Evolutionary conservation across 2,113 vertebrate species (phyloP).

Genomic region (Meles meles): DNA sequence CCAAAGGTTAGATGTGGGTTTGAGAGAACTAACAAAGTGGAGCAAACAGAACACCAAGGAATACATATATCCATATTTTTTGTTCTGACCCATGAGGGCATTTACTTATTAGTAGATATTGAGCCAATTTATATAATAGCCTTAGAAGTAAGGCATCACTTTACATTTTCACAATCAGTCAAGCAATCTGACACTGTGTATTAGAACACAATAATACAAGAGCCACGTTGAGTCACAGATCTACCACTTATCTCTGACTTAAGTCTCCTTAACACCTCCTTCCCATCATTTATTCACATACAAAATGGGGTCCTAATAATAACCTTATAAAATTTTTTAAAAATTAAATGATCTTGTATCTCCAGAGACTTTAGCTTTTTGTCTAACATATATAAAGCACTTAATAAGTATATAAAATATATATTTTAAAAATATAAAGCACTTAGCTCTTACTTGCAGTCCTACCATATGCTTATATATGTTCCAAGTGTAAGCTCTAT

Average conservation of each 20-base stretch:
- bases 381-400: background rate
- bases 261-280: background rate
- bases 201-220: background rate
- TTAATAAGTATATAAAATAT: background rate
- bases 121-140: background rate
- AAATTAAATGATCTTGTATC: background rate
- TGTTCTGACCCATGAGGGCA: no score
- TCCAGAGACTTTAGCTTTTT: background rate
- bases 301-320: background rate
- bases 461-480: background rate
- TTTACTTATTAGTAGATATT: background rate
- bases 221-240: background rate
- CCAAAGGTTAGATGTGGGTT: background rate
- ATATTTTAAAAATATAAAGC: no score
- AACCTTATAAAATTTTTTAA: background rate
- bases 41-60: background rate
- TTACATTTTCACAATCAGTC: background rate
- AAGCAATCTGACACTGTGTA: background rate
- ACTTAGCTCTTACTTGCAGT: background rate
- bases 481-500: background rate
- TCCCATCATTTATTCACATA: background rate
- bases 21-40: background rate
- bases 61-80: background rate
- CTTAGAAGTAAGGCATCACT: background rate
- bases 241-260: background rate